Conservation (phyloP, 2,113 vertebrate species). For the Odocoileus virginianus region DNA sequence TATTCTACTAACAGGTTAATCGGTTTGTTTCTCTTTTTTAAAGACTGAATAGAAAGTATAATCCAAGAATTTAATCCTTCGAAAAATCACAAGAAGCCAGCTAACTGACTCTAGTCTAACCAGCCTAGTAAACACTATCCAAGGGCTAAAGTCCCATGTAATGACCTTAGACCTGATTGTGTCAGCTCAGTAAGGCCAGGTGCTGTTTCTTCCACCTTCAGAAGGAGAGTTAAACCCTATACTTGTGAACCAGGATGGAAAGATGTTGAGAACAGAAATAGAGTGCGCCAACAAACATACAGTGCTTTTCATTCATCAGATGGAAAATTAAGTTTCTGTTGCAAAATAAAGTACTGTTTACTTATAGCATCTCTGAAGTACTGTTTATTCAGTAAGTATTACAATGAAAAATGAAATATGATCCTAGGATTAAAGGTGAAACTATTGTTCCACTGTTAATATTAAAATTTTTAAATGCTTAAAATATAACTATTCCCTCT, state of each 20-base stretch:
- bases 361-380: neutral
- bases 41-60: conserved; percentile 2
- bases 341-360: conserved; percentile 57
- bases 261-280: conserved; percentile 11
- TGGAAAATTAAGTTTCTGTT: conserved; percentile 47
- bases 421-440: conserved; percentile 40
- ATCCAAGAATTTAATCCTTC: conserved; percentile 17
- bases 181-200: neutral
- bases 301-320: conserved; percentile 34
- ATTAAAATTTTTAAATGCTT: neutral
- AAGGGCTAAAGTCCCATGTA: neutral
- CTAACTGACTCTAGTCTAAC: neutral
- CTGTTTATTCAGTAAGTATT: conserved; percentile 24
- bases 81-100: conserved; percentile 19
- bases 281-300: neutral
- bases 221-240: neutral
- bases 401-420: conserved; percentile 32
- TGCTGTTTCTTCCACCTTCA: neutral
- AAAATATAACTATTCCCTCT: neutral
- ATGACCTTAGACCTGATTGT: neutral
- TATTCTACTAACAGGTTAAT: neutral
- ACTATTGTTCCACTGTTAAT: neutral
- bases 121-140: neutral
- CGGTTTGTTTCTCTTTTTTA: neutral
- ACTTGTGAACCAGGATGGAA: neutral